Evolutionary conservation across 2,888 invertebrate genomes (phyloP), one percentile per base, ranked within the genome.

Genomic region (Leuctra nigra): DNA sequence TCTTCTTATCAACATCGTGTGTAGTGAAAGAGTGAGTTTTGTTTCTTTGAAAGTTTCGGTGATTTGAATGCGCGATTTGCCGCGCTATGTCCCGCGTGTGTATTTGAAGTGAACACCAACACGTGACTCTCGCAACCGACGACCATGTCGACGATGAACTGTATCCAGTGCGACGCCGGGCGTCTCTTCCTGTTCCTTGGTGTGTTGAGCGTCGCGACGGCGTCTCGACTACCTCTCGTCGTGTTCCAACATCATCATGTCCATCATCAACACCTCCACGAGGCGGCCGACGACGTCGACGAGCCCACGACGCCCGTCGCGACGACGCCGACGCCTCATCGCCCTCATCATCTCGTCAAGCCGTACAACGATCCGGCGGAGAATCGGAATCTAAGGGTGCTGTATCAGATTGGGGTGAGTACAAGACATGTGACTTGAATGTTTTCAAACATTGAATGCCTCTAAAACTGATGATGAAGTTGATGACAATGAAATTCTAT

Each of bases 331-430:
- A 55, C 74, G 78, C 68, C 77, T 78, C 71, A 73, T 67, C 63
- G 72, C 64, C 73, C 75, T 63, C 74, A 76, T 29, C 29, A 29
- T 63, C 76, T 75, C 66, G 73, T 72, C 63, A 73, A 76, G 60
- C 75, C 82, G 56, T 80, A 81, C 70, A 78, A 41, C 41, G 41
- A 20, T n/a, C 18, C 20, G 2, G 41, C 18, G 2, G 41, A 41
- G 16, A 9, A 41, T 20, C 29, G 29, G 6, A 41, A 11, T 9
- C 63, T 62, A 57, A 53, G 60, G 54, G 62, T 87, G 63, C 76
- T 88, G 59, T 88, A 86, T 70, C 87, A 84, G 73, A 79, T 79
- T 59, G 86, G 86, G 80, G 86, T 86, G 72, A 84, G 84, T 78
- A 63, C 13, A 13, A n/a, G n/a, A 14, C 11, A 29, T 29, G 29